Base-by-base conservation (phyloP, 1,140 invertebrate genomes). In the Thalassaphorura encarpata region DNA sequence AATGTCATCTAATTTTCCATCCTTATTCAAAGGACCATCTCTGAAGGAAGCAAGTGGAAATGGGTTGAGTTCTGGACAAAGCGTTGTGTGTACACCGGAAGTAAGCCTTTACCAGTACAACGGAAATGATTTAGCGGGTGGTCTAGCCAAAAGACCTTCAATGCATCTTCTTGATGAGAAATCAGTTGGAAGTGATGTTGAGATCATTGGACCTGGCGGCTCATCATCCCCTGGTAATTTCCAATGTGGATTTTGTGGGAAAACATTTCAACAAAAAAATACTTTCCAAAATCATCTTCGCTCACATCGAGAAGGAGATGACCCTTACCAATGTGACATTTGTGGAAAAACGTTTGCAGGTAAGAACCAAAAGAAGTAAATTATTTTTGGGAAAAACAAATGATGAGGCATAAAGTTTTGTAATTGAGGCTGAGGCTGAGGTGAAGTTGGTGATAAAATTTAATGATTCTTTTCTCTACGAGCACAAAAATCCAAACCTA, bases 291-390 rank as follows among this genome's bases (percentile, higher is more conserved):
- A 75, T 56, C 79, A 81, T 62, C 54, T 80, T 21, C 71, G 76
- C 52, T 75, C 75, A 2, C 79, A 82, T 62, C 66, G 66, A 1
- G 68, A 73, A n/a, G 79, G 80, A 58, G 59, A 59, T 31, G 85
- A 88, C 71, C 85, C 84, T 4, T 89, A 90, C 71, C 80, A 84
- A 39, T 96, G 90, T 71, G 85, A 89, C 68, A 84, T 91, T 54
- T 96, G 91, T 72, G 80, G 83, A 54, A 95, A 95, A 70, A 90
- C 87, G 0, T 93, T 93, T 70, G 84, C 87, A 55, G 63, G 63
- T 63, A 53, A 54, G 42, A 47, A 53, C 33, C 33, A 11, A 36
- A 45, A 13, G 11, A 45, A 23, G 18, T 45, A 16, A 45, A 45
- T 8, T 45, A 45, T 6, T 16, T 11, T 16, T 18, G 21, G 6